Base-by-base conservation (phyloP, 2,113 vertebrate species). In the Castor canadensis region DNA sequence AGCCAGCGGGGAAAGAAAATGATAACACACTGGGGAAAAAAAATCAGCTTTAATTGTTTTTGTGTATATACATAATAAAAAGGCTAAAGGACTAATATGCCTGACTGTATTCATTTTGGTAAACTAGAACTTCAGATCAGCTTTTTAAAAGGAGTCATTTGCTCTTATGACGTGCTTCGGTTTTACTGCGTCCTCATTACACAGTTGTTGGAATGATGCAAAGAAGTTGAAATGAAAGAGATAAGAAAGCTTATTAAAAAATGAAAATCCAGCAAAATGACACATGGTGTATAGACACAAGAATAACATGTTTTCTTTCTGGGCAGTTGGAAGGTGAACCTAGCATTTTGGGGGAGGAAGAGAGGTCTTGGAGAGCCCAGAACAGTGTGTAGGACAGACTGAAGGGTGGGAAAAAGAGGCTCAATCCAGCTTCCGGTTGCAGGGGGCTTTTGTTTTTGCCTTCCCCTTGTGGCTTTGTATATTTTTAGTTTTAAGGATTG, bases 1-100 rank as follows among this genome's bases (percentile, higher is more conserved):
- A 98, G 98, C 98, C 97, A 98, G 97, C 96, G 96, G 98, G 96
- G 38, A 22, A 98, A 94, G 98, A 97, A 98, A 98, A 98, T 98
- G 98, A 98, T 98, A 98, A 98, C 97, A 91, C n/a, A 88, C 72
- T 97, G 96, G 98, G 98, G 93, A 30, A 40, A 96, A 97, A 97
- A 97, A 98, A 97, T 98, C 96, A 93, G 96, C 95, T 98, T 98
- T 98, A 98, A 98, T 98, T 98, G 98, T 98, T 98, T 98, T 98
- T 97, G 98, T 97, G 96, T 96, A 98, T 97, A 93, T 95, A 97
- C 69, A 84, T 96, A 97, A 98, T 98, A 97, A 98, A 98, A 98
- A 97, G 97, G 97, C 96, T 96, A 98, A 97, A 97, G 89, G 93
- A 97, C 89, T 95, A 96, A 97, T 94, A 58, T 80, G 93, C 94